Evolutionary conservation across 2,888 invertebrate species (phyloP), one percentile per base, ranked within the genome.

Genomic region (Penaeus monodon): DNA sequence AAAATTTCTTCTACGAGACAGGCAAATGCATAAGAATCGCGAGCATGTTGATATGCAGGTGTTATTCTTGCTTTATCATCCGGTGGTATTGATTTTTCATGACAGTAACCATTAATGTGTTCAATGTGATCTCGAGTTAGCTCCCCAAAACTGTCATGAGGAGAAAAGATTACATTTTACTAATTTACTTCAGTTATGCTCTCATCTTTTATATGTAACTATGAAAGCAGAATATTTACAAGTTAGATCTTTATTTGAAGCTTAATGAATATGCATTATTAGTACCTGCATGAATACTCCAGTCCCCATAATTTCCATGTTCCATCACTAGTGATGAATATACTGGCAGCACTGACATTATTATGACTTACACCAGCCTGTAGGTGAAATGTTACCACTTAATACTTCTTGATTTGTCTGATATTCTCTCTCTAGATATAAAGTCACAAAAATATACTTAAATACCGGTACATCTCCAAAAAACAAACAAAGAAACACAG

Each of bases 281-380:
- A 74, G 91, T 90, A 92, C 92, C 91, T 91, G 90, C 91, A 91
- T 10, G 96, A 93, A 92, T 95, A 96, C 92, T 98, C 97, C 91
- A 97, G 93, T 8, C 97, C 97, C 22, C 96, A 97, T 63, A 98
- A 93, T 92, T 96, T 96, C 98, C 98, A 98, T 87, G 94, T 95
- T 0, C 97, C 97, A 93, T 97, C 96, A 27, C 94, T 94, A 49
- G 96, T 95, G 14, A 97, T 95, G 93, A 96, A 98, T 89, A 98
- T 94, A 8, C 97, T 95, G 90, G 96, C 94, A 90, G 94, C 93
- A 92, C 96, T 95, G 14, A 98, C 94, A 93, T 97, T 97, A 90
- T 97, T 96, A 92, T 98, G 98, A 14, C 96, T 95, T 89, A 95
- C 95, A 79, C 93, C 92, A 76, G 96, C 97, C 94, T 96, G 91